Evolutionary conservation across 2,888 invertebrate genomes (phyloP).

Genomic region (Leucozona laternaria): DNA sequence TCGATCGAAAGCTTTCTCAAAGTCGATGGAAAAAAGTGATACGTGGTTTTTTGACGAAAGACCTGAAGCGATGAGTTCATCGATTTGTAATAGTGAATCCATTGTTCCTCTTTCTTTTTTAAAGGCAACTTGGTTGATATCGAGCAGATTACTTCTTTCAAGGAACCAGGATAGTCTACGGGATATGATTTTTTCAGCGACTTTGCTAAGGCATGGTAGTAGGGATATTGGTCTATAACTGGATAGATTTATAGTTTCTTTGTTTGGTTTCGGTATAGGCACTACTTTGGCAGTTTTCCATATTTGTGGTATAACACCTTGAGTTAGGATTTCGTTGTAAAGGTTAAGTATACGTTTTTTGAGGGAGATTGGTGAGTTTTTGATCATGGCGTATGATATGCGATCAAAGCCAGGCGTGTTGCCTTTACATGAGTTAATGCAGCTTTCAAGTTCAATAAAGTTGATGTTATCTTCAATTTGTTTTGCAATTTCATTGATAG

Average conservation of each 20-base stretch:
- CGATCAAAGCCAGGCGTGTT: conserved; percentile 36
- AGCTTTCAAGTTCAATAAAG: no score
- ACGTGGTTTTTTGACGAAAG: no score
- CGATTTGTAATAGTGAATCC: no score
- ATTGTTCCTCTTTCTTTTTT: conserved; percentile 19
- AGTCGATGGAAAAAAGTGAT: not conserved
- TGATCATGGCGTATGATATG: conserved; percentile 44
- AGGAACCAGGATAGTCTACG: conserved; percentile 10
- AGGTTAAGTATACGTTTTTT: conserved; percentile 7
- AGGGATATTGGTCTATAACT: conserved; percentile 55
- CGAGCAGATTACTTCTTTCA: conserved; percentile 1
- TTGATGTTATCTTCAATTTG: no score
- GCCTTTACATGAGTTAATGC: no score
- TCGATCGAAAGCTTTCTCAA: not conserved
- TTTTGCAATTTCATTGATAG: no score
- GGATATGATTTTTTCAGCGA: conserved; percentile 27
- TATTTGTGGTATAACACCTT: conserved; percentile 25
- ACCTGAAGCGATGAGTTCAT: no score
- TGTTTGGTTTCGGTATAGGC: conserved; percentile 26
- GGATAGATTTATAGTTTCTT: not conserved
- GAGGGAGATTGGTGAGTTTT: conserved; percentile 10
- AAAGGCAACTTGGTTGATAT: conserved; percentile 1
- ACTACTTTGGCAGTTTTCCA: conserved; percentile 34
- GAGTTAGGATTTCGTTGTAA: conserved; percentile 4
- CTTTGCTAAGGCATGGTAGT: conserved; percentile 36